phyloP scores from a whole-genome alignment of 2,113 vertebrate species.

The Terrapene triunguis region DNA sequence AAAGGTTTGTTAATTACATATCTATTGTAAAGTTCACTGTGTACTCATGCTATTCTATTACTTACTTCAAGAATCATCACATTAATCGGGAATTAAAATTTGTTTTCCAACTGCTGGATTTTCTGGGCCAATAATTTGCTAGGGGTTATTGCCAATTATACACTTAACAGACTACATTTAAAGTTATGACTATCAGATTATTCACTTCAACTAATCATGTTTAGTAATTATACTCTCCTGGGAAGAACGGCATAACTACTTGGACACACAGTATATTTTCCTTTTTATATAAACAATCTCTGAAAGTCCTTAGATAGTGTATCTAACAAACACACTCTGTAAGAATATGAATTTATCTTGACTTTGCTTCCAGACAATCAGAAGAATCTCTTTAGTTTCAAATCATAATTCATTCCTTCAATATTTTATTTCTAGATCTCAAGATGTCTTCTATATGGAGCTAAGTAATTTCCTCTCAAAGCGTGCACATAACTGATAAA shows the following conservation, averaged over 20 bases:
- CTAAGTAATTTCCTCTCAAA: not conserved
- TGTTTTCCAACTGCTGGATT: slow-evolving; percentile 42
- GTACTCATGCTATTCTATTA: slow-evolving; percentile 24
- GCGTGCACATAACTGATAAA: not conserved
- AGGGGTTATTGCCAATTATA: slow-evolving; percentile 51
- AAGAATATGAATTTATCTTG: slow-evolving; percentile 16
- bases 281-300: slow-evolving; percentile 44
- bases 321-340: slow-evolving; percentile 46
- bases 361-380: slow-evolving; percentile 21
- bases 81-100: slow-evolving; percentile 51
- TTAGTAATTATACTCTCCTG: slow-evolving; percentile 57
- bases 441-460: not conserved
- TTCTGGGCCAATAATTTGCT: slow-evolving; percentile 24
- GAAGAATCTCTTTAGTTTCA: slow-evolving; percentile 31
- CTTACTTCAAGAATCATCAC: slow-evolving; percentile 49
- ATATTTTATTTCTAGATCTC: not conserved
- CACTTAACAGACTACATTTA: slow-evolving; percentile 23
- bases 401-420: slow-evolving; percentile 3
- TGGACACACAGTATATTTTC: slow-evolving; percentile 25
- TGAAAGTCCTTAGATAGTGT: slow-evolving; percentile 45
- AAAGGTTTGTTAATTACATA: slow-evolving; percentile 41
- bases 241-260: slow-evolving; percentile 39
- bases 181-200: slow-evolving; percentile 47
- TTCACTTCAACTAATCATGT: slow-evolving; percentile 50
- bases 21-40: not conserved